Conservation (phyloP, 2,888 invertebrate species). For the Eupithecia tripunctaria region DNA sequence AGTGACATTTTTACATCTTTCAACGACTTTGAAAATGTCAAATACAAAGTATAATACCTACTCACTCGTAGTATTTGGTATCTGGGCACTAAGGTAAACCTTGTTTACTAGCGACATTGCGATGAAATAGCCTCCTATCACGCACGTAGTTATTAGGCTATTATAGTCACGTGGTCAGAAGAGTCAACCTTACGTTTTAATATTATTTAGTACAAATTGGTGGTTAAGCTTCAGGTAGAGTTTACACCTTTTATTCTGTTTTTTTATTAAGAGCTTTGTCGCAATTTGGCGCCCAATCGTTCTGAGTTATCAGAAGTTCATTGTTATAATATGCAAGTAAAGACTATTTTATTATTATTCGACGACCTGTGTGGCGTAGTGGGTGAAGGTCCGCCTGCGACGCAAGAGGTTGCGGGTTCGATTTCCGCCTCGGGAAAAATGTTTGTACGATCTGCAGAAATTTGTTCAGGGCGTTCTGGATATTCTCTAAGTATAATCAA, state of each 20-base stretch:
- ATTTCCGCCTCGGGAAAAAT: too few species aligned
- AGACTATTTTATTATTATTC: not conserved
- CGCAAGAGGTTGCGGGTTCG: too few species aligned
- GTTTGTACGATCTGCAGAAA: too few species aligned
- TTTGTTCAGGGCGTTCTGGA: too few species aligned
- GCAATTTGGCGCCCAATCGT: too few species aligned
- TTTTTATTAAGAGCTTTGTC: not conserved
- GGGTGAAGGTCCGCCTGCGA: too few species aligned
- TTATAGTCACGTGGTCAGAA: conserved; percentile 38
- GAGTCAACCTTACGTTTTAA: conserved; percentile 19
- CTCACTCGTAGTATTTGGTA: not conserved
- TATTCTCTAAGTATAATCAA: too few species aligned
- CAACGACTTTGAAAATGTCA: not conserved
- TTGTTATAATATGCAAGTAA: too few species aligned
- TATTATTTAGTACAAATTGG: conserved; percentile 24
- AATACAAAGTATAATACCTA: not conserved
- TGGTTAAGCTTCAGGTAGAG: not conserved
- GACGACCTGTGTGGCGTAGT: too few species aligned
- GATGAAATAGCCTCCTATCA: conserved; percentile 32
- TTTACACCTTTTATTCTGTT: not conserved
- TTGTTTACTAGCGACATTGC: conserved; percentile 26
- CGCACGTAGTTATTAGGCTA: conserved; percentile 40
- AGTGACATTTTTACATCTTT: too few species aligned
- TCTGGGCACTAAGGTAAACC: conserved; percentile 4
- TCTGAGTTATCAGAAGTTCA: too few species aligned